Evolutionary conservation across 2,113 vertebrate species (phyloP).

Genomic region (Oryctolagus cuniculus): mOryCun1.1 NC_091434.1:97167501-97168000

Average conservation of each 20-base stretch:
- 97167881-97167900: background rate
- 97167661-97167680: too few relatives aligned
- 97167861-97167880: background rate
- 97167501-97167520: too few relatives aligned
- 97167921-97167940: background rate
- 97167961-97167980: background rate
- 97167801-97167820: background rate
- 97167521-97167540: too few relatives aligned
- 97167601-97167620: too few relatives aligned
- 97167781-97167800: background rate
- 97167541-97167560: too few relatives aligned
- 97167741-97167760: background rate
- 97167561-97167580: too few relatives aligned
- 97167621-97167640: too few relatives aligned
- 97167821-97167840: background rate
- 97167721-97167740: too few relatives aligned
- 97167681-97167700: too few relatives aligned
- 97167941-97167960: background rate
- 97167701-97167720: too few relatives aligned
- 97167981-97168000: background rate
- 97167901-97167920: background rate
- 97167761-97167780: background rate
- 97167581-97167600: too few relatives aligned
- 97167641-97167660: too few relatives aligned
- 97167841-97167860: background rate